These are phyloP conservation scores for Monochamus saltuarius DNA, from an alignment of 1,140 invertebrate genomes.

Conservation along the genomic window DNA sequence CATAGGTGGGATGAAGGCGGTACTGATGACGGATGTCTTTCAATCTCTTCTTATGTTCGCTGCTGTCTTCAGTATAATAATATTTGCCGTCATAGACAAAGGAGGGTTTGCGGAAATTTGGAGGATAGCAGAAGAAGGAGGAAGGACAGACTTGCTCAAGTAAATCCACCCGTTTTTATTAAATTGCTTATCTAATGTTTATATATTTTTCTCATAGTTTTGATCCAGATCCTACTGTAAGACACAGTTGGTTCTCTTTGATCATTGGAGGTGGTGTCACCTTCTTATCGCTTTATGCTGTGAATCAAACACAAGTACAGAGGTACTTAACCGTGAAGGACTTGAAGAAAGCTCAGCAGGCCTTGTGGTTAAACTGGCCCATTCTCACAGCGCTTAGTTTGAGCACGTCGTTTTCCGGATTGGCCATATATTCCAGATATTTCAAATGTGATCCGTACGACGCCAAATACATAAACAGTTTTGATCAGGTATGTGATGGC, in stretches of 20 bases:
- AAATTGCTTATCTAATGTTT: background rate
- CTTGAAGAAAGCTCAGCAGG: slow-evolving; percentile 63
- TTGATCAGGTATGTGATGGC: slow-evolving; percentile 52
- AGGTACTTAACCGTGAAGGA: slow-evolving; percentile 75
- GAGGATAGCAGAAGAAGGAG: slow-evolving; percentile 63
- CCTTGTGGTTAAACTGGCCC: slow-evolving; percentile 71
- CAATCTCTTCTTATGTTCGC: slow-evolving; percentile 78
- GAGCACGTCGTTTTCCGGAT: slow-evolving; percentile 72
- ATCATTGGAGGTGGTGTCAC: slow-evolving; percentile 72
- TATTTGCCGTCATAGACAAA: slow-evolving; percentile 64
- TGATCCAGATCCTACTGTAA: slow-evolving; percentile 66
- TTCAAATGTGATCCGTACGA: slow-evolving; percentile 71
- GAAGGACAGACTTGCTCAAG: slow-evolving; percentile 70
- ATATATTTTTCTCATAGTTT: slow-evolving; percentile 54
- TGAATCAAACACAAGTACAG: slow-evolving; percentile 87
- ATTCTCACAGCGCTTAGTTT: slow-evolving; percentile 68
- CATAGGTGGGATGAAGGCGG: slow-evolving; percentile 87
- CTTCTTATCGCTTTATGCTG: slow-evolving; percentile 74
- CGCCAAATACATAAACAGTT: slow-evolving; percentile 55
- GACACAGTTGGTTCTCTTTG: slow-evolving; percentile 75
- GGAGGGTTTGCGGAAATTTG: slow-evolving; percentile 68
- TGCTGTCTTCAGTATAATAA: slow-evolving; percentile 73
- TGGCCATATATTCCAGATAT: slow-evolving; percentile 78
- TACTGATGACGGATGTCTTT: slow-evolving; percentile 84
- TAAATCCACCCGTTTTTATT: slow-evolving; percentile 48